Evolutionary conservation across 1,140 invertebrate genomes (phyloP), one percentile per base, ranked within the genome.

Genomic region (Choristoneura fumiferana): DNA sequence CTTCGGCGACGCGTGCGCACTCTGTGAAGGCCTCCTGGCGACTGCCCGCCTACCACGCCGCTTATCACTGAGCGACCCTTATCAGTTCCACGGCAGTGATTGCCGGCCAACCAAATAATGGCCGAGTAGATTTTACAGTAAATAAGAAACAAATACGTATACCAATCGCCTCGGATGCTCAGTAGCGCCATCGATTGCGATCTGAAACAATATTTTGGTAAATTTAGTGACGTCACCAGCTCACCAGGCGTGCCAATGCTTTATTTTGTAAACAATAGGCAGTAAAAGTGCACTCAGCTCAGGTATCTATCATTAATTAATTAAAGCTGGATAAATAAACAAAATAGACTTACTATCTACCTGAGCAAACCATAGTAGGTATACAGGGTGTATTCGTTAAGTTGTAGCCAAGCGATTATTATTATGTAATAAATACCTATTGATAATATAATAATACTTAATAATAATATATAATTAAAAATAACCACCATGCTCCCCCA

Each of bases 161-260:
- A 84, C 82, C 83, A 87, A 72, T 87, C 78, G 69, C 82, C 68
- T 63, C 71, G 78, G 72, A 81, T 82, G 71, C 71, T 76, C 67
- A 86, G 67, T 67, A 86, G 79, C 79, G 83, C 83, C 85, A 88
- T 86, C 69, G 84, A 84, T 71, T 76, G 83, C 75, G 81, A 84
- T 62, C 85, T 88, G 77, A 10, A 87, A 87, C 69, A 78, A 78
- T 63, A 65, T 36, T 33, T 36, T 54, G 52, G 14, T 13, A 36
- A 0, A 9, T 8, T 35, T 15, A 36, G 34, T 54, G 52, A 36
- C 52, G 43, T 33, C 40, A 9, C 10, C 8, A 43, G 40, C 17
- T 33, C 40, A 9, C 10, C 18, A 17, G 18, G 22, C n/a, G 43
- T 33, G 43, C 22, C 22, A 29, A n/a, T 29, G 22, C n/a, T 14